Percentiles rank a stretch among this genome's conserved stretches.
phyloP scores from a whole-genome alignment of 1,140 invertebrate species.

The Pseudomyrmex gracilis region DNA sequence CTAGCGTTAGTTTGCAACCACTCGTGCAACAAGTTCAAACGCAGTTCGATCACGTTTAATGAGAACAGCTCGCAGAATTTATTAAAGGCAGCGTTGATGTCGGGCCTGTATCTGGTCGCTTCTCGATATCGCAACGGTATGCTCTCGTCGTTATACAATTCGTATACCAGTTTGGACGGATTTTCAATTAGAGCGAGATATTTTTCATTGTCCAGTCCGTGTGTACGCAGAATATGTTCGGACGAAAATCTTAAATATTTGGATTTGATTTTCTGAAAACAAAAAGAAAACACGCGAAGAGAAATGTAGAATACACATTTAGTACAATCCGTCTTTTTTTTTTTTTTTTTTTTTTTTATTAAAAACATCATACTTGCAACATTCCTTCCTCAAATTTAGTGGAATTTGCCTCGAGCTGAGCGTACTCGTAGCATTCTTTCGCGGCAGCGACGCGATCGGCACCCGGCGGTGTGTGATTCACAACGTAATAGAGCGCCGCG shows the following conservation, averaged over 20 bases:
- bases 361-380: conserved; percentile 61
- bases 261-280: conserved; percentile 76
- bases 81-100: conserved; percentile 82
- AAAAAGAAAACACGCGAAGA: no score
- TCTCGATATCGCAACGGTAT: conserved; percentile 78
- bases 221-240: conserved; percentile 80
- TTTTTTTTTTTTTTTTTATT: no score
- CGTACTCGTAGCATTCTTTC: conserved; percentile 79
- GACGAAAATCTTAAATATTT: conserved; percentile 81
- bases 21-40: conserved; percentile 78
- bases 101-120: conserved; percentile 71
- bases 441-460: conserved; percentile 83
- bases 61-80: conserved; percentile 76
- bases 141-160: conserved; percentile 82
- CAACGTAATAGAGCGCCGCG: conserved; percentile 81
- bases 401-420: conserved; percentile 67
- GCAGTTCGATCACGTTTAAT: conserved; percentile 77
- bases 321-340: no score
- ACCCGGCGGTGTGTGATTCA: conserved; percentile 83
- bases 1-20: conserved; percentile 80
- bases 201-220: conserved; percentile 78
- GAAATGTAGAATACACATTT: no score
- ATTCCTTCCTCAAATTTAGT: conserved; percentile 62
- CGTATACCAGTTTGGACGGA: conserved; percentile 77
- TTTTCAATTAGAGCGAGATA: conserved; percentile 79